phyloP scores from a whole-genome alignment of 2,888 invertebrate species.

The Melanotus villosus region DNA sequence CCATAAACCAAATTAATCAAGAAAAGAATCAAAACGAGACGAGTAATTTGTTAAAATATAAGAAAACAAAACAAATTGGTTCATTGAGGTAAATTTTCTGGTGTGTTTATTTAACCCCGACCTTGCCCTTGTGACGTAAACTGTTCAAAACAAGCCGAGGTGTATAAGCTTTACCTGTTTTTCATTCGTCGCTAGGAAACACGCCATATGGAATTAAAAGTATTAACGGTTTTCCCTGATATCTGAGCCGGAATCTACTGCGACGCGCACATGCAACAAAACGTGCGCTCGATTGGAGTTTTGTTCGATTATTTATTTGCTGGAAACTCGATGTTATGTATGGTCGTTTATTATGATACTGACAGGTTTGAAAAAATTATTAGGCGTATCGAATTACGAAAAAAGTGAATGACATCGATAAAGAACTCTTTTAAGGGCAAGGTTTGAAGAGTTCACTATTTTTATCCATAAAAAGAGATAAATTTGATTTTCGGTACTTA shows the following conservation, averaged over 20 bases:
- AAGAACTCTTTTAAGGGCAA: too few species aligned
- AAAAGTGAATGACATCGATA: not conserved
- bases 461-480: too few species aligned
- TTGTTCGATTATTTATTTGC: constrained; percentile 18
- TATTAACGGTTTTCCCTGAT: not conserved
- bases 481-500: too few species aligned
- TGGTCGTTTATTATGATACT: not conserved
- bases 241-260: constrained; percentile 14
- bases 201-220: constrained; percentile 16
- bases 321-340: not conserved
- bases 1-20: too few species aligned
- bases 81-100: constrained; percentile 1
- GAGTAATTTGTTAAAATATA: too few species aligned
- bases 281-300: constrained; percentile 7
- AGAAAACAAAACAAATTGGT: too few species aligned
- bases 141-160: constrained; percentile 14
- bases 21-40: too few species aligned
- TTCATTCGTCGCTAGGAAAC: constrained; percentile 30
- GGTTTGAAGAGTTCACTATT: too few species aligned
- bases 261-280: constrained; percentile 20
- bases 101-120: constrained; percentile 6
- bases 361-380: constrained; percentile 5
- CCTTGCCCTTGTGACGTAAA: constrained; percentile 32
- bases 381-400: not conserved
- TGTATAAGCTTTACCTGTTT: constrained; percentile 25